Base-by-base conservation (phyloP, 1,140 invertebrate species). In the Drosophila sechellia region DNA sequence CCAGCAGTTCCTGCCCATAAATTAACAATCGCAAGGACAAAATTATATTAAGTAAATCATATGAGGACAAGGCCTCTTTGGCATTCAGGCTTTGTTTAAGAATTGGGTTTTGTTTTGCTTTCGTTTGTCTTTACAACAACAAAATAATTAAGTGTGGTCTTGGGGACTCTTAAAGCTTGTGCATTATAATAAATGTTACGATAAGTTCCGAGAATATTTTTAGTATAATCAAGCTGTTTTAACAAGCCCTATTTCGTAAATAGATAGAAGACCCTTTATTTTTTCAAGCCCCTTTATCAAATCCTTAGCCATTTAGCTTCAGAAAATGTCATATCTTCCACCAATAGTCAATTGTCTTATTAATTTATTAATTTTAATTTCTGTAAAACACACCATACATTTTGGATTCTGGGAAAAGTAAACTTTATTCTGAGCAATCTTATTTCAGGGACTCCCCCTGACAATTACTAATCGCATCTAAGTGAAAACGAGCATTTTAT, bases 11-110 rank as follows among this genome's bases (percentile, higher is more conserved):
- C 60, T 13, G 34, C 54, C 57, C 69, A 87, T 86, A 79, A 86
- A 86, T 86, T 72, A 83, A 69, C 61, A 81, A 76, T 81, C 55
- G 52, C 66, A 59, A 55, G 43, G 48, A 37, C 49, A 53, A 69
- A 79, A 83, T 83, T 83, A 81, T 79, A 83, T 77, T 76, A 72
- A 76, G 79, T 79, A 84, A 79, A 84, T 84, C 79, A 79, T 79
- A 65, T 76, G 76, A 66, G 56, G 73, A 25, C 25, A 46, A n/a
- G 12, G 11, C 25, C 31, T 5, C n/a, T 22, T 13, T 20, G 0
- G 3, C 15, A 6, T 64, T 34, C 6, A 1, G 3, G 6, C 11
- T 63, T 59, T 58, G 53, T 49, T 60, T 46, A 46, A 40, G 46
- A 43, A 50, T 35, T 52, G n/a, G 34, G 17, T 3, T 71, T 40